phyloP scores from a whole-genome alignment of 2,888 invertebrate genomes.

The Tricholauxania praeusta region DNA sequence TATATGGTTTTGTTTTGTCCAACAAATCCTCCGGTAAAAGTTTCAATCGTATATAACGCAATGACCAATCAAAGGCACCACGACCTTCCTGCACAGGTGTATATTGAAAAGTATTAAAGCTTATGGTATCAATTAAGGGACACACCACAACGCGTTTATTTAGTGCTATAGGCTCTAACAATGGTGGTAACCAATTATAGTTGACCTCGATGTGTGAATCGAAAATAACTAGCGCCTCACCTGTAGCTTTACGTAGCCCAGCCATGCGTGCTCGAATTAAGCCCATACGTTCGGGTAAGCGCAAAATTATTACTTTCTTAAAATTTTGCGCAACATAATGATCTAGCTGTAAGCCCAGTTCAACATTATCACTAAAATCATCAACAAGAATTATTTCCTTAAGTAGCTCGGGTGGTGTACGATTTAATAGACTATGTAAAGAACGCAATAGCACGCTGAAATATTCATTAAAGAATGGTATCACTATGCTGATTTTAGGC shows the following conservation, averaged over 20 bases:
- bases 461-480: constrained; percentile 96
- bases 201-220: constrained; percentile 94
- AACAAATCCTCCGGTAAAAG: constrained; percentile 68
- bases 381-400: constrained; percentile 92
- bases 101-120: constrained; percentile 90
- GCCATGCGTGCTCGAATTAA: constrained; percentile 89
- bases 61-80: constrained; percentile 97
- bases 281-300: constrained; percentile 81
- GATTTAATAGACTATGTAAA: constrained; percentile 83
- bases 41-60: constrained; percentile 95
- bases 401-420: constrained; percentile 86
- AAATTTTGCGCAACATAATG: constrained; percentile 79
- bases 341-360: constrained; percentile 79
- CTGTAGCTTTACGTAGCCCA: constrained; percentile 83
- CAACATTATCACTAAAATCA: constrained; percentile 84
- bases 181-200: constrained; percentile 92
- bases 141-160: constrained; percentile 91
- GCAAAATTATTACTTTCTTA: constrained; percentile 82
- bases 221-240: constrained; percentile 86
- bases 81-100: constrained; percentile 91
- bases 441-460: constrained; percentile 87
- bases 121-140: constrained; percentile 97
- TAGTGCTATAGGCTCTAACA: constrained; percentile 89
- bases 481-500: constrained; percentile 87
- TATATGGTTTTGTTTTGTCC: constrained; percentile 64